A percentile compares a stretch with the other conserved stretches of the same genome.
phyloP scores from a whole-genome alignment of 2,797 vertebrate species.

The Xenentodon cancila region DNA sequence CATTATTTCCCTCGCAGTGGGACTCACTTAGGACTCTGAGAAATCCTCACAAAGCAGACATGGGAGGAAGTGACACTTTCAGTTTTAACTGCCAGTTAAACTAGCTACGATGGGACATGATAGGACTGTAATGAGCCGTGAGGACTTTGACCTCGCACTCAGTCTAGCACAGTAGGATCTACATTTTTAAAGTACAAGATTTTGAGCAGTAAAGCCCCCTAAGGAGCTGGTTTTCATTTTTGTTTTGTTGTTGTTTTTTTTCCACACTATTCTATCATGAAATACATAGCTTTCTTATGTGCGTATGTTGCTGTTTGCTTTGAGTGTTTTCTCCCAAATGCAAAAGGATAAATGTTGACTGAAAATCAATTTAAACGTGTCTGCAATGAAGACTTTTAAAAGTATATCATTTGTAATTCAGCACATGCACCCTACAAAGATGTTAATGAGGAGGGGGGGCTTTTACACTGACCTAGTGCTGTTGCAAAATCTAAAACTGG shows the following conservation, averaged over 20 bases:
- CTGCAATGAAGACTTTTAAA: too few species aligned
- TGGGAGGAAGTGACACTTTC: neutral
- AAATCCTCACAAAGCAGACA: slow-evolving; percentile 28
- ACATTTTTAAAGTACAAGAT: neutral
- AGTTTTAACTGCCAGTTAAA: slow-evolving; percentile 6
- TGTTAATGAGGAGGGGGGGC: too few species aligned
- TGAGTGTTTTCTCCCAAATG: slow-evolving; percentile 24
- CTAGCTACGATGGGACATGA: neutral
- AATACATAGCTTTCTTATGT: slow-evolving; percentile 13
- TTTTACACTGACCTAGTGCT: too few species aligned
- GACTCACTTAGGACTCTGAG: slow-evolving; percentile 70
- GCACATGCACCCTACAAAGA: too few species aligned
- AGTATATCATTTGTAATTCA: too few species aligned
- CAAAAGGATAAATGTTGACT: too few species aligned
- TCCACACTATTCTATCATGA: slow-evolving; percentile 1
- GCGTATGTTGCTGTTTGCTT: slow-evolving; percentile 18
- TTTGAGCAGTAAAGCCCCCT: neutral
- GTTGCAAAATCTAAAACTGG: too few species aligned
- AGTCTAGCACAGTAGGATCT: neutral
- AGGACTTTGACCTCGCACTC: slow-evolving; percentile 2
- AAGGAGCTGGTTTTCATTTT: neutral
- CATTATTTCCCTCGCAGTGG: slow-evolving; percentile 74
- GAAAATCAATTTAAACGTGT: too few species aligned
- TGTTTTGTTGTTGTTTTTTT: slow-evolving; percentile 3
- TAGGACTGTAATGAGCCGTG: slow-evolving; percentile 1